Conservation (phyloP, 2,113 vertebrate genomes). For the Mustelus asterias region DNA sequence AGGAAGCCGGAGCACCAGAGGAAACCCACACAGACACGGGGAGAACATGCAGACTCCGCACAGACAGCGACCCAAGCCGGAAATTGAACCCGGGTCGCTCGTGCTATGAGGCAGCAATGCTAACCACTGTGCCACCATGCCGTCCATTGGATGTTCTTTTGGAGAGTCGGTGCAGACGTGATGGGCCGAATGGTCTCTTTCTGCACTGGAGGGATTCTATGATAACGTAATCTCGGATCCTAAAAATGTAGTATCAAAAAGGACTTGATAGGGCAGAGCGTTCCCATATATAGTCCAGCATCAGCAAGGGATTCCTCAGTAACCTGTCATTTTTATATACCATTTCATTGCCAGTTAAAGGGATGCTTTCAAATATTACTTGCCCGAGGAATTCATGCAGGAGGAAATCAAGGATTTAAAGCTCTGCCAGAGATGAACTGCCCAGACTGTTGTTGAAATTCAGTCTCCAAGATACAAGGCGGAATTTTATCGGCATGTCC, state of each 20-base stretch:
- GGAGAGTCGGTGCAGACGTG: too few relatives aligned
- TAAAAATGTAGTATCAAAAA: not conserved
- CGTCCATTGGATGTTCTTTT: too few relatives aligned
- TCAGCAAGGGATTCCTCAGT: not conserved
- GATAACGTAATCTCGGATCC: not conserved
- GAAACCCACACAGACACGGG: too few relatives aligned
- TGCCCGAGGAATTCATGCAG: not conserved
- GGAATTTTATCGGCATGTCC: too few relatives aligned
- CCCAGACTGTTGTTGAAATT: not conserved
- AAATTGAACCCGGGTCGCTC: too few relatives aligned
- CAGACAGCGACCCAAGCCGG: too few relatives aligned
- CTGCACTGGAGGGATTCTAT: too few relatives aligned
- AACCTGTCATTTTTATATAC: not conserved
- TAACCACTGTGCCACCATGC: too few relatives aligned
- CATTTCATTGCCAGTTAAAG: not conserved
- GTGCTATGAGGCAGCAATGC: too few relatives aligned
- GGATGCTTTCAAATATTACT: not conserved
- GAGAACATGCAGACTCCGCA: too few relatives aligned
- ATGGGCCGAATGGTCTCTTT: too few relatives aligned
- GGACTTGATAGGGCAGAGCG: not conserved
- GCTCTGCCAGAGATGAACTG: not conserved
- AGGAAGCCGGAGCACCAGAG: too few relatives aligned
- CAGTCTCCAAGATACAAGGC: not conserved
- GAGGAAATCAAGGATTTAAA: not conserved
- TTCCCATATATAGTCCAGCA: not conserved